phyloP scores from a whole-genome alignment of 2,113 vertebrate species.

The Hoplias malabaricus region DNA sequence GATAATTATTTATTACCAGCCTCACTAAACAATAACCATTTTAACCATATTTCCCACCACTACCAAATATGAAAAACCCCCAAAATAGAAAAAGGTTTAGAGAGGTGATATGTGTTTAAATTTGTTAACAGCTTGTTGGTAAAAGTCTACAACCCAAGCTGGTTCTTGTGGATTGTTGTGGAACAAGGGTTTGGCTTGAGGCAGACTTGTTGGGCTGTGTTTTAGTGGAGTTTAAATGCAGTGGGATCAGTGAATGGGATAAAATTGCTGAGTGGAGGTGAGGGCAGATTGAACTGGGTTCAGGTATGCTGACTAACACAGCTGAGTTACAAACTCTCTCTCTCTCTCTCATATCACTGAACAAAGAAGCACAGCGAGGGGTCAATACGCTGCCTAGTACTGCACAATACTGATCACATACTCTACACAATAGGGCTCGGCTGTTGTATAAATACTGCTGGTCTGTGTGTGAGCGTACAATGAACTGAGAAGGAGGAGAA shows the following conservation, averaged over 20 bases:
- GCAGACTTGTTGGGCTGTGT: not conserved
- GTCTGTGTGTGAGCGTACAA: not conserved
- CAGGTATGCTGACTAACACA: constrained; percentile 6
- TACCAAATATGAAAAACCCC: no score
- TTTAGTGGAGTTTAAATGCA: not conserved
- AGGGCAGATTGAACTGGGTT: constrained; percentile 10
- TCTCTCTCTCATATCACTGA: not conserved
- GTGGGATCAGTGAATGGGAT: constrained; percentile 14
- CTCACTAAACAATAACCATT: no score
- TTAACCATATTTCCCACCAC: no score
- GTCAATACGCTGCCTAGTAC: not conserved
- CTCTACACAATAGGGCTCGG: not conserved
- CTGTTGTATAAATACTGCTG: not conserved
- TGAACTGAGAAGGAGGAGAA: not conserved
- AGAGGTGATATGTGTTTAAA: no score
- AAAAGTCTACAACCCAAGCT: no score
- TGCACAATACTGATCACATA: constrained; percentile 18
- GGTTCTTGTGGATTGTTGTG: not conserved
- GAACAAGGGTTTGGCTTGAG: not conserved
- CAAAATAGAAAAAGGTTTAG: no score
- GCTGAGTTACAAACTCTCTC: not conserved
- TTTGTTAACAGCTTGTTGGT: no score
- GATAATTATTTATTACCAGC: no score
- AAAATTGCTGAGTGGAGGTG: constrained; percentile 12
- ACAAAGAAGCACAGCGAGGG: not conserved